Percentiles rank a stretch among this genome's conserved stretches.
Evolutionary conservation across 2,797 vertebrate genomes (phyloP).

Genomic region (Lepus oiostolus): DNA sequence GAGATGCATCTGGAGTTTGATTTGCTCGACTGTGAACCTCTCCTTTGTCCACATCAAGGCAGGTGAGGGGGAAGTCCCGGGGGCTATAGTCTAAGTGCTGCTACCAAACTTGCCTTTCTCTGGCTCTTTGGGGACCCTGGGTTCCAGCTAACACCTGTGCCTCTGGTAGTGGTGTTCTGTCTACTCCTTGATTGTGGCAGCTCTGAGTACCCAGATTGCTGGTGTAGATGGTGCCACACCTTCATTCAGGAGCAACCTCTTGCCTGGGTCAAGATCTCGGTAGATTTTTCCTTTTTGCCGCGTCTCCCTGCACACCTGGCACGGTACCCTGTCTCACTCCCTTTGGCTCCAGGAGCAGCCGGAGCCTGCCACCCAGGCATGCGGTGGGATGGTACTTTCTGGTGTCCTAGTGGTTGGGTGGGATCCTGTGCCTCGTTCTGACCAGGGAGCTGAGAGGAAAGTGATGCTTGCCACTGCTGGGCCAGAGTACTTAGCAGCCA

Average conservation of each 20-base stretch:
- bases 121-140: neutral
- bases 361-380: neutral
- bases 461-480: neutral
- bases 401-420: neutral
- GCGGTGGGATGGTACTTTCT: neutral
- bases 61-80: neutral
- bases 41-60: slow-evolving; percentile 18
- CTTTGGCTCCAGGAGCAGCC: neutral
- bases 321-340: neutral
- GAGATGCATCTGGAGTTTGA: neutral
- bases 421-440: neutral
- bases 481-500: neutral
- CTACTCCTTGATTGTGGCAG: neutral
- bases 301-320: neutral
- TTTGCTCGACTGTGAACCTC: neutral
- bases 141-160: neutral
- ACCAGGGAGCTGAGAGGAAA: neutral
- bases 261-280: neutral
- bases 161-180: neutral
- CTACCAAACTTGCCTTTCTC: neutral
- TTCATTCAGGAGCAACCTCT: neutral
- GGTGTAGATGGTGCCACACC: neutral
- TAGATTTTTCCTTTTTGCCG: neutral
- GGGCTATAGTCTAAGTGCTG: neutral
- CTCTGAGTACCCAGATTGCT: neutral